These are phyloP conservation scores for Icerya purchasi DNA, from an alignment of 2,888 invertebrate genomes.

Conservation along the genomic window DNA sequence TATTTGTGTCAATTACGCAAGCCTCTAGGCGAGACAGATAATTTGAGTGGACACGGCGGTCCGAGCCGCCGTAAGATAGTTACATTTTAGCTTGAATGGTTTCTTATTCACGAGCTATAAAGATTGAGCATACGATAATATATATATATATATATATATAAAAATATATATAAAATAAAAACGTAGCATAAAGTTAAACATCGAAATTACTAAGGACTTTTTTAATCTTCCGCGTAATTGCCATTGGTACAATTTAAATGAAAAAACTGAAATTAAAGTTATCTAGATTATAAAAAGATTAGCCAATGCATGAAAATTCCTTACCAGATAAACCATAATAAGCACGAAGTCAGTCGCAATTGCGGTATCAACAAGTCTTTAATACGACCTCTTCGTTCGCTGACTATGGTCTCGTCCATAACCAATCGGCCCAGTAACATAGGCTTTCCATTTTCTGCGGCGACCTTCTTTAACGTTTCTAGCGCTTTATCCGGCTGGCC, in stretches of 20 bases:
- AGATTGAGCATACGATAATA: no score
- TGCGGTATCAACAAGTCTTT: conserved; percentile 56
- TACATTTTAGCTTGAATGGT: no score
- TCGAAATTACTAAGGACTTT: no score
- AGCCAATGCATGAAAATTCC: conserved; percentile 14
- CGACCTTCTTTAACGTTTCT: conserved; percentile 58
- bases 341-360: conserved; percentile 56
- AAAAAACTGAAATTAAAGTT: neutral
- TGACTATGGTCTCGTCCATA: conserved; percentile 36
- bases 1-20: no score
- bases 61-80: no score
- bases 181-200: neutral
- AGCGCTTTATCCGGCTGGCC: conserved; percentile 72
- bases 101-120: no score
- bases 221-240: no score
- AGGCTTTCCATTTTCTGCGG: conserved; percentile 67
- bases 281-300: neutral
- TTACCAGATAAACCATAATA: conserved; percentile 86
- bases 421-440: conserved; percentile 69
- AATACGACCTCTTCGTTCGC: conserved; percentile 43
- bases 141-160: neutral
- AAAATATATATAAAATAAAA: neutral
- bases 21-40: no score
- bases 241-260: neutral
- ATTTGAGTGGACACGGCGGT: no score